Percentiles rank a stretch among this genome's conserved stretches.
These are phyloP conservation scores for Condylostylus longicornis DNA, from an alignment of 1,140 invertebrate genomes.

Conservation along the genomic window DNA sequence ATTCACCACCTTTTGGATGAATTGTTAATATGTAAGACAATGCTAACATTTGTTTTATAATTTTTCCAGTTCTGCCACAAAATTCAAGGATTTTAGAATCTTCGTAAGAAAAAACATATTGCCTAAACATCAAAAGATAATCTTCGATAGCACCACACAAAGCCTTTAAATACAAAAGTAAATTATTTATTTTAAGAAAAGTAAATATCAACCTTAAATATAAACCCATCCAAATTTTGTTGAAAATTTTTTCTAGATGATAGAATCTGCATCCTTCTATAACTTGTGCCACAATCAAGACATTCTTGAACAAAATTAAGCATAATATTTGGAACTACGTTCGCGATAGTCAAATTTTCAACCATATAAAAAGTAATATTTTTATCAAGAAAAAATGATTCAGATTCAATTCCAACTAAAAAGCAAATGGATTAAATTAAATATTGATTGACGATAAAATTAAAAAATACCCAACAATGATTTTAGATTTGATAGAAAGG, in stretches of 20 bases:
- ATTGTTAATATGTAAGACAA: constrained; percentile 10
- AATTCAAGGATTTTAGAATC: constrained; percentile 6
- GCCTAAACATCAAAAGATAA: constrained; percentile 2
- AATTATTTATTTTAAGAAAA: not conserved
- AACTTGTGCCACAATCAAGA: constrained; percentile 18
- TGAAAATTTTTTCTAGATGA: not conserved
- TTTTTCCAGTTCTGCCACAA: constrained; percentile 12
- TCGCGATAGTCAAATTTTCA: constrained; percentile 11
- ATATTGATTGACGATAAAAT: not conserved
- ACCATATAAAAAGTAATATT: constrained; percentile 7
- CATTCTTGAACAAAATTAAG: constrained; percentile 15
- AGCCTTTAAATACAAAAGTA: not conserved
- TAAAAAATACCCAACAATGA: constrained; percentile 10
- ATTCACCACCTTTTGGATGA: constrained; percentile 8
- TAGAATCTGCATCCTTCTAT: constrained; percentile 12
- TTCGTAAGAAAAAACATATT: constrained; percentile 6
- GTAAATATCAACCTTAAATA: constrained; percentile 10
- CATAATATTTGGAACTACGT: constrained; percentile 16
- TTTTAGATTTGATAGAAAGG: constrained; percentile 32
- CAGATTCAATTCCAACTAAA: constrained; percentile 35
- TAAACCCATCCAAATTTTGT: constrained; percentile 14
- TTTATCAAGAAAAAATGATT: constrained; percentile 21
- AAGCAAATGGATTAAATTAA: constrained; percentile 7
- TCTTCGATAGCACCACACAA: constrained; percentile 8
- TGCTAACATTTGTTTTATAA: constrained; percentile 6